phyloP scores from a whole-genome alignment of 1,140 invertebrate species.

The Bombus breviceps region DNA sequence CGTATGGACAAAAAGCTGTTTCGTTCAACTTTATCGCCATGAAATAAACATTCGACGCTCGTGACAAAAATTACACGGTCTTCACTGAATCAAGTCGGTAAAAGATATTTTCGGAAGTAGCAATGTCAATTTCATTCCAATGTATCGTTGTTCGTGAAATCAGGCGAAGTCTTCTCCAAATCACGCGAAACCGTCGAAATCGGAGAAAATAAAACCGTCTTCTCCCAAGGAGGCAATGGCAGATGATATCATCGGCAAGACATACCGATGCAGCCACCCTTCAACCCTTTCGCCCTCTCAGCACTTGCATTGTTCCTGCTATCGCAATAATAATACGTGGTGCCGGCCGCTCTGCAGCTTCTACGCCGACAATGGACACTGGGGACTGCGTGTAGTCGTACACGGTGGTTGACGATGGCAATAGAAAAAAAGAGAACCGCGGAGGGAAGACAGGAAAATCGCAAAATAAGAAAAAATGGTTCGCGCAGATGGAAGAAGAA shows the following conservation, averaged over 20 bases:
- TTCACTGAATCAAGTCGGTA: not conserved
- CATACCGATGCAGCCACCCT: conserved; percentile 59
- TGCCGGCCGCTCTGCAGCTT: not conserved
- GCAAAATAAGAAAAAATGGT: not conserved
- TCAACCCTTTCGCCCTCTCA: conserved; percentile 2
- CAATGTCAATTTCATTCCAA: not conserved
- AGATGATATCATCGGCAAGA: conserved; percentile 68
- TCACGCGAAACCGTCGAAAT: conserved; percentile 63
- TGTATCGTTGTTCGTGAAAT: not conserved
- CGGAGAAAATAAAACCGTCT: conserved; percentile 19
- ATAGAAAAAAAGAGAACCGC: not conserved
- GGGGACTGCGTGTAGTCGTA: not conserved
- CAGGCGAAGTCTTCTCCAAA: not conserved
- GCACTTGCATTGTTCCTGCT: conserved; percentile 24
- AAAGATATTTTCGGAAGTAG: not conserved
- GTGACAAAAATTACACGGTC: not conserved
- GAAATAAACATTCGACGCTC: not conserved
- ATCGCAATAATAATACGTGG: conserved; percentile 41
- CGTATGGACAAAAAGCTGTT: not conserved
- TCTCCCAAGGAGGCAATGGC: conserved; percentile 57
- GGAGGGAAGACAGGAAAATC: not conserved
- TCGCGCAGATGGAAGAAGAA: not conserved
- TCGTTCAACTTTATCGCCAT: too few species aligned
- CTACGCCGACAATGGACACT: conserved; percentile 10
- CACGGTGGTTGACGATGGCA: not conserved